Evolutionary conservation across 2,888 invertebrate genomes (phyloP).

Genomic region (Aspidapion aeneum): DNA sequence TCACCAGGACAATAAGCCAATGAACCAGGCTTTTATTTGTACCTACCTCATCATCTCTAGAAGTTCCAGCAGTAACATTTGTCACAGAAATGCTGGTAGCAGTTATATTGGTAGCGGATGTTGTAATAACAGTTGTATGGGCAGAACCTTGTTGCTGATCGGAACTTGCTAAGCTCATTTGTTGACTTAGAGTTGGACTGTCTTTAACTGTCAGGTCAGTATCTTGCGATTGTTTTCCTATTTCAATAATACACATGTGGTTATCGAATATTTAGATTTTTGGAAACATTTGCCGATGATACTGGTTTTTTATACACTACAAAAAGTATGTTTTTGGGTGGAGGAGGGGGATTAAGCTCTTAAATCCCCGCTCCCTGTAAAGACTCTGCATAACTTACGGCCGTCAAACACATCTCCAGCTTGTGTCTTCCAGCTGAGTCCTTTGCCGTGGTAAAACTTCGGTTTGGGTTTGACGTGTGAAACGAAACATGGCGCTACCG

Average conservation of each 20-base stretch:
- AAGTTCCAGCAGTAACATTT: background rate
- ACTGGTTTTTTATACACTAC: too few relatives aligned
- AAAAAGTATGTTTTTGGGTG: too few relatives aligned
- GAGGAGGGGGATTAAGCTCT: too few relatives aligned
- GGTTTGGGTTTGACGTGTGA: conserved; percentile 93
- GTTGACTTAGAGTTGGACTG: conserved; percentile 61
- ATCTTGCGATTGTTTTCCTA: conserved; percentile 40
- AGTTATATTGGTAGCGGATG: conserved; percentile 46
- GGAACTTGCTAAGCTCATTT: conserved; percentile 38
- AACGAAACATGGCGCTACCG: conserved; percentile 91
- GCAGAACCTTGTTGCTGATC: conserved; percentile 46
- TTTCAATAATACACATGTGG: too few relatives aligned
- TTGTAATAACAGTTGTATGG: conserved; percentile 43
- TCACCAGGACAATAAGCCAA: conserved; percentile 2
- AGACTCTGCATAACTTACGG: too few relatives aligned
- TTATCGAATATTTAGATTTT: too few relatives aligned
- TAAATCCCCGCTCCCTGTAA: too few relatives aligned
- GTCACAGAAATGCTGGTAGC: conserved; percentile 46
- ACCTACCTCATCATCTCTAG: conserved; percentile 57
- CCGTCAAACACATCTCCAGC: conserved; percentile 76
- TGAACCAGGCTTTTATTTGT: background rate
- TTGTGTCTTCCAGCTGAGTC: conserved; percentile 45
- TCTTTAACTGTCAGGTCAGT: conserved; percentile 46
- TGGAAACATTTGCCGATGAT: too few relatives aligned
- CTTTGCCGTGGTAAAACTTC: conserved; percentile 57